Percentiles rank a stretch among this genome's conserved stretches.
phyloP scores from a whole-genome alignment of 1,140 invertebrate species.

The Hirudo medicinalis region DNA sequence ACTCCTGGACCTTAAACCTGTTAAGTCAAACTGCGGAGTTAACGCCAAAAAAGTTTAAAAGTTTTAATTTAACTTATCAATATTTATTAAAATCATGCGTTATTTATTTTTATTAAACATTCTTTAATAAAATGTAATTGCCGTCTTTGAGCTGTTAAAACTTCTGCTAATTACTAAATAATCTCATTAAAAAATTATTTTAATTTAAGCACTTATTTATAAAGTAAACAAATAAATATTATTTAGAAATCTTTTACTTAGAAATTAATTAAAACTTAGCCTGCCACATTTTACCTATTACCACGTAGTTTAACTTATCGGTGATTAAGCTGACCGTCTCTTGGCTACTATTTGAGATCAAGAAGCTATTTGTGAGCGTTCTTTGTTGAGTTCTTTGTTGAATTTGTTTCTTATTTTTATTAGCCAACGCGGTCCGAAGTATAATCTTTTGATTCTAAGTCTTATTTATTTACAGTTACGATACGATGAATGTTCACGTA shows the following conservation, averaged over 20 bases:
- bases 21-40: neutral
- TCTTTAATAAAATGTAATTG: neutral
- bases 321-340: too few species aligned
- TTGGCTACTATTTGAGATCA: too few species aligned
- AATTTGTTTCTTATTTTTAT: neutral
- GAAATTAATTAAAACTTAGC: neutral
- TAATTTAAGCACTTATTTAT: neutral
- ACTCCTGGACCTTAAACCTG: neutral
- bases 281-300: neutral
- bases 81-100: neutral
- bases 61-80: neutral
- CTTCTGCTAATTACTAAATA: neutral
- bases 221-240: neutral
- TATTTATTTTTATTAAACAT: neutral
- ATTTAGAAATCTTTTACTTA: neutral
- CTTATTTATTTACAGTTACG: conserved; percentile 2
- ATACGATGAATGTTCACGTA: neutral
- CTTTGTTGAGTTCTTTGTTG: neutral
- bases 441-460: neutral
- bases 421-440: neutral
- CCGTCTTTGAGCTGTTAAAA: neutral
- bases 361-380: neutral
- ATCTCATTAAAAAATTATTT: neutral
- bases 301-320: conserved; percentile 1
- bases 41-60: neutral